Evolutionary conservation across 2,888 invertebrate genomes (phyloP).

Genomic region (Perithous albicinctus): DNA sequence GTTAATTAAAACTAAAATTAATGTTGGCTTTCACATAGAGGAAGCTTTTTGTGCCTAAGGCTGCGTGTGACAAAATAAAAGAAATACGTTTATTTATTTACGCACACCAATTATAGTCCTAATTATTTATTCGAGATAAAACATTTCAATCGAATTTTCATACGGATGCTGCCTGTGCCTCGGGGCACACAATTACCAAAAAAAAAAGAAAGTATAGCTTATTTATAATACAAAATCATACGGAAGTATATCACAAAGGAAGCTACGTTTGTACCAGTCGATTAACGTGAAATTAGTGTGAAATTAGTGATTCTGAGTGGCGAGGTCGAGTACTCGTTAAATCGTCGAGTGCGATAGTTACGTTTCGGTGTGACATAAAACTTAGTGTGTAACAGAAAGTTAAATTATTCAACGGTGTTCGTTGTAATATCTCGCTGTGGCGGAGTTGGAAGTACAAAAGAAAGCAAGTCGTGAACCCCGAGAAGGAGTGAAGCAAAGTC

Average conservation of each 20-base stretch:
- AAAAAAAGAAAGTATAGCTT: no score
- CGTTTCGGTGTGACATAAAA: constrained; percentile 50
- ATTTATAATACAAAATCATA: no score
- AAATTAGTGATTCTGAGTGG: constrained; percentile 25
- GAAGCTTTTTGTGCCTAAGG: no score
- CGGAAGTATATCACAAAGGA: constrained; percentile 3
- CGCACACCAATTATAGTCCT: no score
- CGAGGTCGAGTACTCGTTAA: background rate
- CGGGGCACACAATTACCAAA: no score
- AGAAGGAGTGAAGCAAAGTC: constrained; percentile 44
- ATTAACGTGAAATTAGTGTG: constrained; percentile 16
- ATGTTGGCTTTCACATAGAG: no score
- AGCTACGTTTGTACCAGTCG: background rate
- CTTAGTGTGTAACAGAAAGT: constrained; percentile 39
- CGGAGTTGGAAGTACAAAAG: constrained; percentile 12
- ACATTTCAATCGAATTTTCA: no score
- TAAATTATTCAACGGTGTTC: constrained; percentile 57
- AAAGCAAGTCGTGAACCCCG: constrained; percentile 52
- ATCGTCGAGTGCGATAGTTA: background rate
- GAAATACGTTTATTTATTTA: no score
- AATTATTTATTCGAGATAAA: no score
- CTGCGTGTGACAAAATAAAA: no score
- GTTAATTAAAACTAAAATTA: no score
- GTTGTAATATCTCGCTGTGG: constrained; percentile 41
- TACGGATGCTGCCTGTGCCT: no score